Percentiles rank a stretch among this genome's conserved stretches.
Conservation (phyloP, 2,797 vertebrate genomes). For the Molossus alvarezi region DNA sequence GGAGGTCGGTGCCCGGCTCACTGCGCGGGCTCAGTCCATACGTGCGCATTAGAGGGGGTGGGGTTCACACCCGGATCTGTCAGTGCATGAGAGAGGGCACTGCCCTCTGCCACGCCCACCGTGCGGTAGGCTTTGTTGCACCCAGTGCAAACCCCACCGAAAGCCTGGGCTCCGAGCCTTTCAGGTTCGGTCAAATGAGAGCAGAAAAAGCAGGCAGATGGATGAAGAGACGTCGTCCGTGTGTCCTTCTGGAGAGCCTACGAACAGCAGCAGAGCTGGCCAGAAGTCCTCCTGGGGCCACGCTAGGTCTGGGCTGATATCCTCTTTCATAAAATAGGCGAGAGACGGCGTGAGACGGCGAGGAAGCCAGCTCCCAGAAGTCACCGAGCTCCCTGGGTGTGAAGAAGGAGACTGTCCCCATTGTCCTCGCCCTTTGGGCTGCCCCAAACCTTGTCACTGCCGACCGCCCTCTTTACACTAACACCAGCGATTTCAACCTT, state of each 20-base stretch:
- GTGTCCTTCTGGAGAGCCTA: not conserved
- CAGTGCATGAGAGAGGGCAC: not conserved
- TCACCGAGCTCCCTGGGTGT: not conserved
- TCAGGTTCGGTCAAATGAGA: not conserved
- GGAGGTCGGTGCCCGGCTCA: no score
- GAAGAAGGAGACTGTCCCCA: not conserved
- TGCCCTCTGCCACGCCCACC: not conserved
- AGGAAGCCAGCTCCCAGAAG: not conserved
- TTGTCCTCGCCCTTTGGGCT: not conserved
- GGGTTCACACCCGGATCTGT: not conserved
- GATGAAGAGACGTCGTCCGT: not conserved
- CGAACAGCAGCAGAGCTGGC: not conserved
- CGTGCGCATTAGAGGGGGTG: not conserved
- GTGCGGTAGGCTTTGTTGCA: not conserved
- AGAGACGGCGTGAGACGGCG: not conserved
- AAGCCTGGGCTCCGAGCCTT: not conserved
- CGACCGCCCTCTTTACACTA: not conserved
- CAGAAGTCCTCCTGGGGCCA: not conserved
- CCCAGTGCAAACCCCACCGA: not conserved
- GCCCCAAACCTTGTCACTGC: not conserved
- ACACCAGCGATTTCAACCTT: not conserved
- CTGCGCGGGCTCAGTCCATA: not conserved
- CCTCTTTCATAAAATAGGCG: slow-evolving; percentile 27
- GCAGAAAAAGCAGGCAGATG: not conserved
- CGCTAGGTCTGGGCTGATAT: not conserved